Percentiles rank a stretch among this genome's conserved stretches.
Conservation (phyloP, 2,113 vertebrate genomes). For the Phocoena sinus region DNA sequence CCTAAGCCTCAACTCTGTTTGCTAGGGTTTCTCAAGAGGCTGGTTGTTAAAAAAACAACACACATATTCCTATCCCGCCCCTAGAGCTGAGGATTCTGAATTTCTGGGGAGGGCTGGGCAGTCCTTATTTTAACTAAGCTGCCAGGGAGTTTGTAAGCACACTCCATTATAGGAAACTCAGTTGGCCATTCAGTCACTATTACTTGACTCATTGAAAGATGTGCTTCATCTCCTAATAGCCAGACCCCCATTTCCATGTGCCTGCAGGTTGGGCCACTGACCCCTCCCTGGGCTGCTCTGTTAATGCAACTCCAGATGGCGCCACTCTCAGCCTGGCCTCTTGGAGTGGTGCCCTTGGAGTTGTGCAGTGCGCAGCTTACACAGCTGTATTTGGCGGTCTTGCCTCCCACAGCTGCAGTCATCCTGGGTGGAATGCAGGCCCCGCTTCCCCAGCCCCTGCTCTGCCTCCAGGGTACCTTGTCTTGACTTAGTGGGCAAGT, state of each 20-base stretch:
- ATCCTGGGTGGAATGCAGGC: background rate
- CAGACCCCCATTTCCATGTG: background rate
- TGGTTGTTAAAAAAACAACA: background rate
- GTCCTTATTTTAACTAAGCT: background rate
- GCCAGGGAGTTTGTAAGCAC: background rate
- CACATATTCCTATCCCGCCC: background rate
- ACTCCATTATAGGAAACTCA: background rate
- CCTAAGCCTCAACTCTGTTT: background rate
- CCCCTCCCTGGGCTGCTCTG: background rate
- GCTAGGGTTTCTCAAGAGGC: background rate
- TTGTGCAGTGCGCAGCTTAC: background rate
- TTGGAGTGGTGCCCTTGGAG: background rate
- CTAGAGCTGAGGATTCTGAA: background rate
- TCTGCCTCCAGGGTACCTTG: background rate
- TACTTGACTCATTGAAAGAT: background rate
- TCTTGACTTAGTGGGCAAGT: background rate
- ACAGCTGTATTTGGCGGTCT: background rate
- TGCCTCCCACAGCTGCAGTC: background rate
- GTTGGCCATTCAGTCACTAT: background rate
- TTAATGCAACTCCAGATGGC: background rate
- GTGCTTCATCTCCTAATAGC: background rate
- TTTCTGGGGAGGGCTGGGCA: background rate
- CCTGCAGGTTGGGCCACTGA: background rate
- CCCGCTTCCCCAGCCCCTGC: rapidly evolving
- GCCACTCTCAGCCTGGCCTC: background rate